Percentiles rank a stretch among this genome's conserved stretches.
Conservation (phyloP, 2,113 vertebrate genomes). For the Acanthochromis polyacanthus region DNA sequence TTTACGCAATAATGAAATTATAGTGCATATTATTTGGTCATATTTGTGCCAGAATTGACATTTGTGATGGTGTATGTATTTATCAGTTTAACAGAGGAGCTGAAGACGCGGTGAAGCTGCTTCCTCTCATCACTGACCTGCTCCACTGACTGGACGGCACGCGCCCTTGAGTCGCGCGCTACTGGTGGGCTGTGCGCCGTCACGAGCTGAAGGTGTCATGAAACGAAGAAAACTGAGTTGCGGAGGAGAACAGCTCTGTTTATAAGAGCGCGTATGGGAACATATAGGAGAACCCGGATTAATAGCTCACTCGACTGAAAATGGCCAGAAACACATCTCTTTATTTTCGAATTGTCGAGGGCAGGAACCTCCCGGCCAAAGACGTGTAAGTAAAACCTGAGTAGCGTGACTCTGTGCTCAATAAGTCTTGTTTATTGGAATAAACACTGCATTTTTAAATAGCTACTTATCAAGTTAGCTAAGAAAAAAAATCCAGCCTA, state of each 20-base stretch:
- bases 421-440: conserved; percentile 5
- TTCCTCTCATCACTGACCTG: conserved; percentile 1
- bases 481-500: neutral
- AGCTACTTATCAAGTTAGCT: neutral
- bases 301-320: conserved; percentile 34
- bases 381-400: conserved; percentile 89
- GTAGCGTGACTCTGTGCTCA: conserved; percentile 17
- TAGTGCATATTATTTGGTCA: neutral
- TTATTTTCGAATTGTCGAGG: conserved; percentile 92
- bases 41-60: neutral
- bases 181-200: conserved; percentile 70
- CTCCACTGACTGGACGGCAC: conserved; percentile 7
- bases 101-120: neutral
- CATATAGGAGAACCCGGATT: conserved; percentile 45
- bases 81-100: neutral
- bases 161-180: conserved; percentile 61
- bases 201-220: conserved; percentile 74
- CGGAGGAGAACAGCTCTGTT: conserved; percentile 59
- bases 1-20: neutral
- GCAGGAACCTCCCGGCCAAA: conserved; percentile 91
- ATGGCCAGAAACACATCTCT: conserved; percentile 91
- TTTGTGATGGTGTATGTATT: neutral
- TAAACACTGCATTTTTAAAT: neutral
- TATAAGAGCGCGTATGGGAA: conserved; percentile 64
- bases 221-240: conserved; percentile 72